Percentiles rank a stretch among this genome's conserved stretches.
Conservation (phyloP, 2,888 invertebrate genomes). For the Trachelus troglodyta region DNA sequence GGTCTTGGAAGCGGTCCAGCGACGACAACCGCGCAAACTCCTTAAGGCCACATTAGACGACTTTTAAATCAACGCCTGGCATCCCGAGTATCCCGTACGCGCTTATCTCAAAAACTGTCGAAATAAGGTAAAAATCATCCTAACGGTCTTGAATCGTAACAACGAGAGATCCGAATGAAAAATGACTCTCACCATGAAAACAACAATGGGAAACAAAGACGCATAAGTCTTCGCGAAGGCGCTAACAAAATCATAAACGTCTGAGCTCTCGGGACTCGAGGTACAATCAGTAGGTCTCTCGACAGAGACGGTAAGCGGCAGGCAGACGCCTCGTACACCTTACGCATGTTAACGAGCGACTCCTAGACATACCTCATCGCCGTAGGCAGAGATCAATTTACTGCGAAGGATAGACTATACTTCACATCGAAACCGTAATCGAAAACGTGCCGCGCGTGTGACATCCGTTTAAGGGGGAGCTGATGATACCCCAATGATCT, state of each 20-base stretch:
- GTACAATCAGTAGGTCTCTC: not conserved
- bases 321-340: constrained; percentile 47
- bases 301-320: constrained; percentile 4
- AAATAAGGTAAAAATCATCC: not conserved
- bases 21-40: constrained; percentile 19
- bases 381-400: constrained; percentile 36
- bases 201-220: not conserved
- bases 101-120: not conserved
- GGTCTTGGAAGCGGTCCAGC: constrained; percentile 42
- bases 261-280: not conserved
- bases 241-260: not conserved
- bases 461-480: constrained; percentile 7
- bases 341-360: constrained; percentile 52
- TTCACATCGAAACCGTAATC: constrained; percentile 17
- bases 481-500: not conserved
- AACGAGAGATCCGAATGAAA: not conserved
- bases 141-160: not conserved
- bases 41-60: constrained; percentile 12
- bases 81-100: not conserved
- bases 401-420: constrained; percentile 32
- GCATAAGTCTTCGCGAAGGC: not conserved
- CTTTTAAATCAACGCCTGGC: not conserved
- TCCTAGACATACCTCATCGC: constrained; percentile 38
- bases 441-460: constrained; percentile 23
- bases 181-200: not conserved